A percentile compares a stretch with the other conserved stretches of the same genome.
Evolutionary conservation across 2,888 invertebrate species (phyloP).

Genomic region (Patella depressa): DNA sequence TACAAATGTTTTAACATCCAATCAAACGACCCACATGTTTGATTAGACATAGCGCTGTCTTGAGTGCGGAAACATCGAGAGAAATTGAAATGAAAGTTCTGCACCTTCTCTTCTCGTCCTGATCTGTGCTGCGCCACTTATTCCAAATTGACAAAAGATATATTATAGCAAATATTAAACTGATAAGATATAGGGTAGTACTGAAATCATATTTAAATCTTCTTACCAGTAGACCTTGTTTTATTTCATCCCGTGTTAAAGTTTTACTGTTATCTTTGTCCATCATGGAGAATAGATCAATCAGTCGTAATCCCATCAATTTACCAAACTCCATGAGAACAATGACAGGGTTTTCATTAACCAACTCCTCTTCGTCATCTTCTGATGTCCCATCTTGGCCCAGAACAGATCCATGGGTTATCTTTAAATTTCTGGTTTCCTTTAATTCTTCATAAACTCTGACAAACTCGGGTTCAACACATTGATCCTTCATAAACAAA

Average conservation of each 20-base stretch:
- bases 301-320: constrained; percentile 52
- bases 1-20: no score
- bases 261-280: constrained; percentile 62
- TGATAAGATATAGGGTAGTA: no score
- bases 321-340: constrained; percentile 57
- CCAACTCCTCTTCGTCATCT: constrained; percentile 52
- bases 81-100: no score
- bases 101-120: no score
- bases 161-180: no score
- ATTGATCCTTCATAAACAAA: constrained; percentile 45
- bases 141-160: no score
- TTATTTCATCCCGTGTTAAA: constrained; percentile 56
- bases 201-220: no score
- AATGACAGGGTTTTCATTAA: constrained; percentile 57
- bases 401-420: constrained; percentile 52
- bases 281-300: constrained; percentile 57
- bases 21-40: no score
- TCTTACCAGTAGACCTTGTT: constrained; percentile 52
- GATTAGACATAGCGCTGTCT: no score
- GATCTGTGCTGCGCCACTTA: no score
- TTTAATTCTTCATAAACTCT: constrained; percentile 42
- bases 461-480: constrained; percentile 53
- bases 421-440: constrained; percentile 36
- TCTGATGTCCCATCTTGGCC: constrained; percentile 48
- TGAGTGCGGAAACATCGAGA: no score